Conservation (phyloP, 2,797 vertebrate species). For the Anguilla obscura region DNA sequence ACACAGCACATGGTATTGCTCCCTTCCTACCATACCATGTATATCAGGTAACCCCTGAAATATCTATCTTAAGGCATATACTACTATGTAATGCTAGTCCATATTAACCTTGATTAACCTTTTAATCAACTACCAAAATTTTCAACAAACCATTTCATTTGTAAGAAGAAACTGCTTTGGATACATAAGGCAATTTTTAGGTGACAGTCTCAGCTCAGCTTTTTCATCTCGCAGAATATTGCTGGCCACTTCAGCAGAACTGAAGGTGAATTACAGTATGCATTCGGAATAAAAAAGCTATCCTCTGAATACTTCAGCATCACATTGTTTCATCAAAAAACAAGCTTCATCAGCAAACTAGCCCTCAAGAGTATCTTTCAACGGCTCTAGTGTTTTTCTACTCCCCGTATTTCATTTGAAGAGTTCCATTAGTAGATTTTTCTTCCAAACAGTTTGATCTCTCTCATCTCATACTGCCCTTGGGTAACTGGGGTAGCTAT, state of each 20-base stretch:
- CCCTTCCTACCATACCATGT: not conserved
- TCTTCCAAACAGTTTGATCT: constrained; percentile 37
- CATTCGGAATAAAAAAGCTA: not conserved
- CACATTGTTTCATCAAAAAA: constrained; percentile 10
- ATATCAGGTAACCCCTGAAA: not conserved
- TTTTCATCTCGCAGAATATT: constrained; percentile 4
- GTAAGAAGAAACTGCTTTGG: not conserved
- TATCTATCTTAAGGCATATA: not conserved
- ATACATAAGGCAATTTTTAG: not conserved
- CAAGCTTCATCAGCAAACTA: constrained; percentile 12
- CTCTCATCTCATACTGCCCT: constrained; percentile 42
- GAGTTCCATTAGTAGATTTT: constrained; percentile 43
- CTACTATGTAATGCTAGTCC: not conserved
- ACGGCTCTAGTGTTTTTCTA: constrained; percentile 31
- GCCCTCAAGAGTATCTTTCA: constrained; percentile 30
- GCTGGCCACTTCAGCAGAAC: not conserved
- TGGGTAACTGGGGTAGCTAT: constrained; percentile 36
- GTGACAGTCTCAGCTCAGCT: not conserved
- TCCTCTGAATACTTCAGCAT: not conserved
- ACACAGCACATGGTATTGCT: not conserved
- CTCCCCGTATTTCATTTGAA: constrained; percentile 31
- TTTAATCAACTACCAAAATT: not conserved
- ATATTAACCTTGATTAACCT: not conserved
- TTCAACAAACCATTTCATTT: not conserved
- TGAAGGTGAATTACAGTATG: not conserved